Base-by-base conservation (phyloP, 2,797 vertebrate species). In the Scyliorhinus canicula region DNA sequence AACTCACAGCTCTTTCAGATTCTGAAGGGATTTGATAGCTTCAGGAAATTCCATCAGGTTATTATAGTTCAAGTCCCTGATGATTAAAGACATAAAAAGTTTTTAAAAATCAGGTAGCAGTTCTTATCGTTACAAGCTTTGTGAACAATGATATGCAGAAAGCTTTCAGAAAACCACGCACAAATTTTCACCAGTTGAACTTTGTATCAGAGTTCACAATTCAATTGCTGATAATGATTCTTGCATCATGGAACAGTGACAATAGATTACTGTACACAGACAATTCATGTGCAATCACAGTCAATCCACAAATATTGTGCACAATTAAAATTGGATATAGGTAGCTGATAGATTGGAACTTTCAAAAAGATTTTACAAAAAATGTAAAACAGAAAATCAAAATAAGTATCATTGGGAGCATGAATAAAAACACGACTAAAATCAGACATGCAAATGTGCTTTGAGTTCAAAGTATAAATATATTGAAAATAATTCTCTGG, bases 1-100 rank as follows among this genome's bases (percentile, higher is more conserved):
- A n/a, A 99, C 99, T 99, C 96, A 99, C 99, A 99, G 97, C 95
- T 99, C 99, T 96, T 99, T 99, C 95, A 99, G 97, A 96, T 97
- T 99, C 96, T 98, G 98, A 95, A 99, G 98, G 11, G 97, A 97
- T 97, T 98, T 98, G 96, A 99, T 98, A 88, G 99, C 98, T 97
- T 98, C 97, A 93, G 99, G 99, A 96, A 99, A 99, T 96, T 97
- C 98, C 95, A 97, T 97, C 96, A 99, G 97, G 96, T 98, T 99
- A 96, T 99, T 99, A 96, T 99, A 99, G 97, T 99, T 99, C 96
- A 99, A 98, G 97, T 99, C 99, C 96, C 99, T 99, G 96, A 74
- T 35, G 28, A 93, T 19, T 65, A 69, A 94, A 94, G 82, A 96
- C 71, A 96, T 97, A 96, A 96, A 95, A 65, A 74, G 69, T 31